phyloP scores from a whole-genome alignment of 2,888 invertebrate species.

The Busseola fusca region DNA sequence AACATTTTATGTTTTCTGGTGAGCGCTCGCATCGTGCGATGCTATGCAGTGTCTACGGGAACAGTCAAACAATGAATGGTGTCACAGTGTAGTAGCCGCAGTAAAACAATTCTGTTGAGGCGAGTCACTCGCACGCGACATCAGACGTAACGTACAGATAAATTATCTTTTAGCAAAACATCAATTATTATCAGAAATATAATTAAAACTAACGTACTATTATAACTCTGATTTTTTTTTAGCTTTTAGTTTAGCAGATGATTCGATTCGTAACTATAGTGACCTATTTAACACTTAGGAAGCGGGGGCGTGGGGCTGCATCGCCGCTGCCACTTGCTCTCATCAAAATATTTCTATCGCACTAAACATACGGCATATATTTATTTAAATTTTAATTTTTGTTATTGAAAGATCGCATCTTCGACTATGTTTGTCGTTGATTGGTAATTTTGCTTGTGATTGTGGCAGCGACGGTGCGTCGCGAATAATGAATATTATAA shows the following conservation, averaged over 20 bases:
- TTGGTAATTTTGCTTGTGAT: not conserved
- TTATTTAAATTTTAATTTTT: not conserved
- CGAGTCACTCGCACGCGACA: slow-evolving; percentile 69
- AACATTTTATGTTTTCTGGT: slow-evolving; percentile 44
- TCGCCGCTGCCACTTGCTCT: slow-evolving; percentile 64
- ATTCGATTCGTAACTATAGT: slow-evolving; percentile 81
- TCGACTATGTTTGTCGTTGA: not conserved
- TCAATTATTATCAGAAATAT: slow-evolving; percentile 88
- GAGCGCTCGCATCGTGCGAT: slow-evolving; percentile 46
- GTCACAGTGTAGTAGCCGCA: slow-evolving; percentile 61
- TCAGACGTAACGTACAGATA: slow-evolving; percentile 85
- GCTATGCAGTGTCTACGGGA: slow-evolving; percentile 66
- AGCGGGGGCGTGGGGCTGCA: slow-evolving; percentile 71
- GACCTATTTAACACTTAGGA: slow-evolving; percentile 78
- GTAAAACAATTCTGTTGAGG: slow-evolving; percentile 56
- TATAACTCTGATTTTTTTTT: slow-evolving; percentile 82
- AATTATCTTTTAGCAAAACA: slow-evolving; percentile 88
- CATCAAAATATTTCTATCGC: not conserved
- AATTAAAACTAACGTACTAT: slow-evolving; percentile 88
- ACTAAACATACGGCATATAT: not conserved
- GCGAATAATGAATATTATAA: slow-evolving; percentile 75
- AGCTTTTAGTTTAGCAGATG: slow-evolving; percentile 79
- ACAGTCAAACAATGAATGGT: slow-evolving; percentile 71
- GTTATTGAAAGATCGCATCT: not conserved
- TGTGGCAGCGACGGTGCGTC: slow-evolving; percentile 64